Evolutionary conservation across 2,113 vertebrate species (phyloP), one percentile per base, ranked within the genome.

Genomic region (Gobiocypris rarus): DNA sequence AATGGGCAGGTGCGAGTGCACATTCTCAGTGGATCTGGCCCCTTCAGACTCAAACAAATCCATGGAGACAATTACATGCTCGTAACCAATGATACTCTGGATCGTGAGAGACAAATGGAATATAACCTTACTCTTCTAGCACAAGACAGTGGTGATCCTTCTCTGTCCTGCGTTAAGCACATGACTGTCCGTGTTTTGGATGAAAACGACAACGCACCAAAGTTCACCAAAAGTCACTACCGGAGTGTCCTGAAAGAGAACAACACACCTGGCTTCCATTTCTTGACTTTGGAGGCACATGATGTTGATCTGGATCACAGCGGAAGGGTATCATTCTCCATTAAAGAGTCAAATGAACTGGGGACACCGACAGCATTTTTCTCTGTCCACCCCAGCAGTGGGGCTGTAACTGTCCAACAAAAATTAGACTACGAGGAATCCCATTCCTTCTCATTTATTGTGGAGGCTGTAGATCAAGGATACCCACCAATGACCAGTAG

Each of bases 161-260:
- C 95, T 0, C 91, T 98, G 83, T 91, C 93, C 0, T 93, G 89
- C 45, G 83, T 92, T 9, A 94, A 94, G 84, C 90, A 95, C 52
- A 89, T 99, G 69, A 93, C 88, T 3, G 96, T 99, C 76, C 92
- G 92, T 76, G 93, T 99, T 73, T 89, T 94, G 0, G 97, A 99
- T 0, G 93, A 95, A 86, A 99, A 99, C 0, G 97, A 99, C 92
- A 99, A 99, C 0, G 88, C 95, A 0, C 97, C 98, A 0, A 87
- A 94, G 28, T 98, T 99, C 4, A 95, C 95, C 28, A 87, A 85
- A 71, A 89, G 86, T 0, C 13, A 85, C 43, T 99, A 97, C 0
- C 92, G 92, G 78, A 91, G 90, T 2, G 92, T 94, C 1, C 83
- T 97, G 2, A 80, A 89, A 3, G 97, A 98, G 89, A 99, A 97